phyloP scores from a whole-genome alignment of 2,797 vertebrate genomes.

The Gambelia wislizenii region DNA sequence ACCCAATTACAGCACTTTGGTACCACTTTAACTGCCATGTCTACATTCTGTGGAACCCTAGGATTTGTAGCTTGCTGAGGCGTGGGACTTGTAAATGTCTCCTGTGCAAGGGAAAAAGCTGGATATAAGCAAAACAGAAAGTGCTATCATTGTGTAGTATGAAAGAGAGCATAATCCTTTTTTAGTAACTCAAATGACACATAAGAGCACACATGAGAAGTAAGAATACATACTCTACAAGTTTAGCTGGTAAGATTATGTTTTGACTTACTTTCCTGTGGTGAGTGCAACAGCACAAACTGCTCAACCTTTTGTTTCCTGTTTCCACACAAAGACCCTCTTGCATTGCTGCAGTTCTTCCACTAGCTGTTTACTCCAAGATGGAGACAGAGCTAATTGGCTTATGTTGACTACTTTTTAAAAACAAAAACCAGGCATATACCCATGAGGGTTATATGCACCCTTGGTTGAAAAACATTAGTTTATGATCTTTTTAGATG shows the following conservation, averaged over 20 bases:
- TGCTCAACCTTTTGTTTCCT: background rate
- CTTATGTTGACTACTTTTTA: slow-evolving; percentile 5
- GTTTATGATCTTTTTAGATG: slow-evolving; percentile 31
- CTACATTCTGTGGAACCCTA: no score
- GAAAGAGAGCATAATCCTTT: background rate
- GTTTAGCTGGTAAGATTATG: background rate
- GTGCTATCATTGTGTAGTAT: background rate
- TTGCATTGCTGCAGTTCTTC: background rate
- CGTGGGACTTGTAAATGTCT: no score
- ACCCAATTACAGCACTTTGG: background rate
- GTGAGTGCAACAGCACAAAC: background rate
- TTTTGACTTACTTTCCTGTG: background rate
- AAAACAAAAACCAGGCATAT: slow-evolving; percentile 10
- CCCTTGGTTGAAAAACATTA: slow-evolving; percentile 21
- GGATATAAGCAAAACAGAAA: no score
- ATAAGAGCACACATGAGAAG: no score
- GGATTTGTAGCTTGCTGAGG: no score
- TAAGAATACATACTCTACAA: background rate
- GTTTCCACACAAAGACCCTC: background rate
- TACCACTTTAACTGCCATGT: background rate
- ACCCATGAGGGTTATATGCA: slow-evolving; percentile 11
- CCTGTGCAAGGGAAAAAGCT: no score
- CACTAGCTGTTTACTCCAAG: background rate
- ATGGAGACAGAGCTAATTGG: slow-evolving; percentile 15
- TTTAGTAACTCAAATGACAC: background rate